Conservation (phyloP, 2,888 invertebrate species). For the Stomorhina lunata region DNA sequence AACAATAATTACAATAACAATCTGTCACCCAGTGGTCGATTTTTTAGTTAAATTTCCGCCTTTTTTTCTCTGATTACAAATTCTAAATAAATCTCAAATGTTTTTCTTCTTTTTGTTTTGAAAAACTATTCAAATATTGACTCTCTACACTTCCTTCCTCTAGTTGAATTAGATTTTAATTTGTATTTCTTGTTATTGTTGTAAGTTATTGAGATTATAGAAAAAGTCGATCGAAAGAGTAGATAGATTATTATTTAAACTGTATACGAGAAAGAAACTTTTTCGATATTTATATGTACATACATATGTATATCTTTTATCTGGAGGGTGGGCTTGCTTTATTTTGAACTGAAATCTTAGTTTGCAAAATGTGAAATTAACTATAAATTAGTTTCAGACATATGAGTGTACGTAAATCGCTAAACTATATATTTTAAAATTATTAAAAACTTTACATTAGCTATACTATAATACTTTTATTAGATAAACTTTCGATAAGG, state of each 20-base stretch:
- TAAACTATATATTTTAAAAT: too few relatives aligned
- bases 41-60: slow-evolving; percentile 54
- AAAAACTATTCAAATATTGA: neutral
- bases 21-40: slow-evolving; percentile 52
- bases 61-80: slow-evolving; percentile 32
- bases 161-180: neutral
- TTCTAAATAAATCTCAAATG: slow-evolving; percentile 7
- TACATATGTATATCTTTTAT: too few relatives aligned
- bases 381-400: too few relatives aligned
- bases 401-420: too few relatives aligned
- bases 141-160: neutral
- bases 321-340: too few relatives aligned
- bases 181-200: neutral
- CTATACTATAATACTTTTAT: too few relatives aligned
- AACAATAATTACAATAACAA: slow-evolving; percentile 30
- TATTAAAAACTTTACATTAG: too few relatives aligned
- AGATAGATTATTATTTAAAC: neutral
- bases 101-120: slow-evolving; percentile 10
- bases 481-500: too few relatives aligned
- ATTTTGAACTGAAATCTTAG: too few relatives aligned
- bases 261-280: too few relatives aligned
- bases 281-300: too few relatives aligned
- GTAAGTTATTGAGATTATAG: neutral
- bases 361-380: too few relatives aligned
- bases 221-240: neutral